phyloP scores from a whole-genome alignment of 2,797 vertebrate genomes.

The Streptopelia turtur region DNA sequence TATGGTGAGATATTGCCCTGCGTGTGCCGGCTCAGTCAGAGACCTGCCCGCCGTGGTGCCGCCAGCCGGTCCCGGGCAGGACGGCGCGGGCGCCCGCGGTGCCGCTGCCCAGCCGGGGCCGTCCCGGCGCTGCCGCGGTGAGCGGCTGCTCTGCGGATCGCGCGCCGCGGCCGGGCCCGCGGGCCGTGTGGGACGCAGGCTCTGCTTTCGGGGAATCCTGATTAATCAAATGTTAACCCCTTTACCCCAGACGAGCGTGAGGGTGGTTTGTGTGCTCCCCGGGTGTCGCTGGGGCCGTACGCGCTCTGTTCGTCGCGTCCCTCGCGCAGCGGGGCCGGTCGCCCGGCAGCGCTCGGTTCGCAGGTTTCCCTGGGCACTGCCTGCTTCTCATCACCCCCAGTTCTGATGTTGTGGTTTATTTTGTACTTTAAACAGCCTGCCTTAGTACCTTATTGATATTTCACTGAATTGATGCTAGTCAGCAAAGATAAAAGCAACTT shows the following conservation, averaged over 20 bases:
- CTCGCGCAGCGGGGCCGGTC: not conserved
- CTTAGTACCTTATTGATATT: not conserved
- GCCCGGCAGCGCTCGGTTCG: not conserved
- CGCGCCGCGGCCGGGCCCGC: accelerated
- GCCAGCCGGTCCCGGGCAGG: not conserved
- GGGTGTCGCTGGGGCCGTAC: not conserved
- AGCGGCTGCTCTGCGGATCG: not conserved
- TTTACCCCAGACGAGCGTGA: not conserved
- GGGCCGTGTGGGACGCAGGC: not conserved
- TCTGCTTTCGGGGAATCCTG: not conserved
- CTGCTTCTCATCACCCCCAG: not conserved
- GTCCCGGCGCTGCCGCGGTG: not conserved
- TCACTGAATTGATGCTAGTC: not conserved
- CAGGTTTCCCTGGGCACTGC: not conserved
- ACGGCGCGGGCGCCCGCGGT: not conserved
- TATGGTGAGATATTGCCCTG: slow-evolving; percentile 85
- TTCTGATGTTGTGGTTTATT: not conserved
- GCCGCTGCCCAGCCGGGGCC: not conserved
- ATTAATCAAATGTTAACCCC: not conserved
- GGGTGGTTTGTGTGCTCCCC: not conserved
- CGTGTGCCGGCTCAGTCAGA: not conserved
- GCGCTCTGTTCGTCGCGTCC: not conserved
- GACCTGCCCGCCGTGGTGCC: not conserved
- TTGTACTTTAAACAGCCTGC: slow-evolving; percentile 5
- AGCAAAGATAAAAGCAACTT: not conserved